A percentile compares a stretch with the other conserved stretches of the same genome.
phyloP scores from a whole-genome alignment of 1,140 invertebrate species.

The Ceratosolen solmsi region DNA sequence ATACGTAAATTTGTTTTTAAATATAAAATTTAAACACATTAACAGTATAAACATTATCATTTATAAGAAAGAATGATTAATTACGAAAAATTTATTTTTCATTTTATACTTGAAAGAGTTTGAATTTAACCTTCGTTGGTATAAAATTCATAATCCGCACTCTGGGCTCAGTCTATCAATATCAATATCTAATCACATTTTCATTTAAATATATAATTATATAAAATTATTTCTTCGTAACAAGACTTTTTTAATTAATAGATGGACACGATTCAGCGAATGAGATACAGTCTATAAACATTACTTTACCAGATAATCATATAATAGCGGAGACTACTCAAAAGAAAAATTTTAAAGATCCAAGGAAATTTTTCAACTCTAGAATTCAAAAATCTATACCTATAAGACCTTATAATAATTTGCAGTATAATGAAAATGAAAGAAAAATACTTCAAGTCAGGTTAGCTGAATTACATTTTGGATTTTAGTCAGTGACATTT shows the following conservation, averaged over 20 bases:
- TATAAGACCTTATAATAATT: constrained; percentile 53
- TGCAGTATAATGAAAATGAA: constrained; percentile 57
- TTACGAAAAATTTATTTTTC: not conserved
- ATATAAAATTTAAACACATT: no score
- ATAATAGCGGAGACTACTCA: constrained; percentile 59
- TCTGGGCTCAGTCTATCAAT: constrained; percentile 29
- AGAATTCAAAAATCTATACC: constrained; percentile 23
- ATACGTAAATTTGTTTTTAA: no score
- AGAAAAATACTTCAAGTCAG: constrained; percentile 58
- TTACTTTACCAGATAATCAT: constrained; percentile 55
- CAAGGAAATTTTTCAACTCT: constrained; percentile 43
- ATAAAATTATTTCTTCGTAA: constrained; percentile 8
- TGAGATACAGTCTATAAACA: constrained; percentile 33
- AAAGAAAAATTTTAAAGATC: constrained; percentile 55
- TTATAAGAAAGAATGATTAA: not conserved
- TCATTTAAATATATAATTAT: constrained; percentile 19
- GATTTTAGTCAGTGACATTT: not conserved
- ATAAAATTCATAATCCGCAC: constrained; percentile 11
- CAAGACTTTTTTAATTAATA: constrained; percentile 35
- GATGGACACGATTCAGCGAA: constrained; percentile 47
- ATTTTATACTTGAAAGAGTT: constrained; percentile 39
- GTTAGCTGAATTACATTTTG: constrained; percentile 44
- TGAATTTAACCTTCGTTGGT: not conserved
- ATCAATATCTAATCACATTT: constrained; percentile 4
- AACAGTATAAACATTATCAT: no score